Evolutionary conservation across 2,113 vertebrate genomes (phyloP).

Genomic region (Oreochromis tanganicae): DNA sequence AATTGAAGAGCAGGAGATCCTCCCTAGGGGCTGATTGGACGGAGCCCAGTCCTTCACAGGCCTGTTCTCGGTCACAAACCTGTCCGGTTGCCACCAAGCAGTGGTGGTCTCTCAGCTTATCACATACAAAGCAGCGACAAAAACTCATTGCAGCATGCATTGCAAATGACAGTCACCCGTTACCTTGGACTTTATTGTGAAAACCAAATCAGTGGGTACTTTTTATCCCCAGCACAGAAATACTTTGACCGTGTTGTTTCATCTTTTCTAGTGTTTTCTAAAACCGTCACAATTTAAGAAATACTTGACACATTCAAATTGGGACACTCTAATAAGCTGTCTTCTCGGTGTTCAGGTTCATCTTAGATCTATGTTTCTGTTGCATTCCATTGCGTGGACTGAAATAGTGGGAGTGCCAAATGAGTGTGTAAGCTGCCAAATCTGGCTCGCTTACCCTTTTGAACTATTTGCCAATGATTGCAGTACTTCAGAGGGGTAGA

Average conservation of each 20-base stretch:
- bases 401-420: conserved; percentile 9
- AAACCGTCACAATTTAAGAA: background rate
- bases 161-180: background rate
- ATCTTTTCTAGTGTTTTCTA: background rate
- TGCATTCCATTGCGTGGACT: background rate
- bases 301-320: background rate
- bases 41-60: conserved; percentile 39
- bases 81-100: background rate
- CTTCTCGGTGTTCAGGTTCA: background rate
- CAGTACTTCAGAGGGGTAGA: conserved; percentile 1
- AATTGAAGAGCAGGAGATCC: conserved; percentile 49
- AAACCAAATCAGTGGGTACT: background rate
- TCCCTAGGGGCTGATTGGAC: conserved; percentile 48
- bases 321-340: background rate
- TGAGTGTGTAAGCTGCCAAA: conserved; percentile 20
- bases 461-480: conserved; percentile 39
- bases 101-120: background rate
- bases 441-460: conserved; percentile 26
- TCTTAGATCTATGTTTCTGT: background rate
- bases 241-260: background rate
- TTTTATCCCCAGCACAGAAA: background rate
- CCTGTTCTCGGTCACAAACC: conserved; percentile 2
- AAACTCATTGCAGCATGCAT: background rate
- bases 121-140: background rate
- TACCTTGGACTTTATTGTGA: background rate